Conservation (phyloP, 2,113 vertebrate genomes). For the Damaliscus lunatus region DNA sequence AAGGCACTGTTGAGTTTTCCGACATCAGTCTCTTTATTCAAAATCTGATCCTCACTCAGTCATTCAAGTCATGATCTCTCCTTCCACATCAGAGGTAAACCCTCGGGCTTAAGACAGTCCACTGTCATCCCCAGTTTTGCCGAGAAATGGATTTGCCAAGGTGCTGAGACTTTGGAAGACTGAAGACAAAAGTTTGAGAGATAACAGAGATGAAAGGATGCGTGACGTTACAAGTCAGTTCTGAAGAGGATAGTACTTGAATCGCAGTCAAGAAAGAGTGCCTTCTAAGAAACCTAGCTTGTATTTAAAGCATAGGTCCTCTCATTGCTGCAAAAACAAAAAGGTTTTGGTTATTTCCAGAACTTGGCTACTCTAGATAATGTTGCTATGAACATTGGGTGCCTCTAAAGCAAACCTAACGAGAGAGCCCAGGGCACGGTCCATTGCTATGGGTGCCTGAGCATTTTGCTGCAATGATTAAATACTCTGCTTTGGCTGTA, state of each 20-base stretch:
- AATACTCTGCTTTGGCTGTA: neutral
- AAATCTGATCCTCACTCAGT: neutral
- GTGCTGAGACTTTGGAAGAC: neutral
- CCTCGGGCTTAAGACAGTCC: neutral
- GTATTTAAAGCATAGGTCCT: neutral
- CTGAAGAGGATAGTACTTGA: neutral
- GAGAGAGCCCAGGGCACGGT: neutral
- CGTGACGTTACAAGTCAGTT: rapidly evolving
- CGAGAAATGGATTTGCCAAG: neutral
- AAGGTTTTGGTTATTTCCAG: neutral
- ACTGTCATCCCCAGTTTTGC: neutral
- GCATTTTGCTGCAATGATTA: neutral
- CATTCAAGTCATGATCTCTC: neutral
- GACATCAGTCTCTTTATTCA: neutral
- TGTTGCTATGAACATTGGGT: neutral
- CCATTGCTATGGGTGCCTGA: neutral
- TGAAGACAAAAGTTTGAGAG: neutral
- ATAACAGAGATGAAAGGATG: neutral
- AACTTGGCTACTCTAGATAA: neutral
- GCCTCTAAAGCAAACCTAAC: neutral
- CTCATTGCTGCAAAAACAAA: neutral
- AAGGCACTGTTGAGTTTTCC: neutral
- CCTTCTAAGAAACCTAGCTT: neutral
- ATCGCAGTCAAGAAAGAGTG: neutral
- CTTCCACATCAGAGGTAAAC: neutral